These are phyloP conservation scores for Palythoa grandis DNA, from an alignment of 92 coral and sea anemone species.

Conservation along the genomic window DNA sequence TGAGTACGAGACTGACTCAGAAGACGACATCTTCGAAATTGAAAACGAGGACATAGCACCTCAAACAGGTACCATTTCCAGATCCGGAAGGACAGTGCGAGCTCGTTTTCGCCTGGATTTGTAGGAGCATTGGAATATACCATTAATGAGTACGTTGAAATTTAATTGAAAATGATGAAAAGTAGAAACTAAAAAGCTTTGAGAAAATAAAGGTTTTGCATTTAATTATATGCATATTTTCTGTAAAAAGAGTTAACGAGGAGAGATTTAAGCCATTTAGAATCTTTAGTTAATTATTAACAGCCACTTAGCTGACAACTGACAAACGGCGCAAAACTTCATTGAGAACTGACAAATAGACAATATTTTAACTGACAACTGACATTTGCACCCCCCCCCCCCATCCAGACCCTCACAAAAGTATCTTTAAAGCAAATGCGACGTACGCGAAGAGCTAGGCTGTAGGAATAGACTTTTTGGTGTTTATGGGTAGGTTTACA, in stretches of 20 bases:
- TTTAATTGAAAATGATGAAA: background rate
- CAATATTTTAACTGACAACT: background rate
- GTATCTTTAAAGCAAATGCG: no score
- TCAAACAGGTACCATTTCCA: background rate
- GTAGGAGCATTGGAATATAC: background rate
- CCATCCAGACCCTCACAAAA: background rate
- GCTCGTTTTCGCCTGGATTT: background rate
- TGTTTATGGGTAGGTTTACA: no score
- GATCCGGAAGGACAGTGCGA: background rate
- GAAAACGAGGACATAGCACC: background rate
- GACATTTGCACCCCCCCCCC: background rate
- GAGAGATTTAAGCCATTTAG: background rate
- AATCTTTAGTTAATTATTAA: background rate
- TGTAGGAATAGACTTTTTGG: no score
- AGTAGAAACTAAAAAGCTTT: background rate
- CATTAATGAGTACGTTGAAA: background rate
- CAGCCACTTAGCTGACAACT: background rate
- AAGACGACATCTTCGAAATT: background rate
- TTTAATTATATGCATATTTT: background rate
- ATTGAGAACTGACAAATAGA: background rate
- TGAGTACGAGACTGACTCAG: conserved; percentile 21
- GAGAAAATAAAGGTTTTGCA: background rate
- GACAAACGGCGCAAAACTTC: background rate
- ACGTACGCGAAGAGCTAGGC: no score
- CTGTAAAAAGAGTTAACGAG: background rate